Base-by-base conservation (phyloP, 2,797 vertebrate genomes). In the Siniperca obscura region DNA sequence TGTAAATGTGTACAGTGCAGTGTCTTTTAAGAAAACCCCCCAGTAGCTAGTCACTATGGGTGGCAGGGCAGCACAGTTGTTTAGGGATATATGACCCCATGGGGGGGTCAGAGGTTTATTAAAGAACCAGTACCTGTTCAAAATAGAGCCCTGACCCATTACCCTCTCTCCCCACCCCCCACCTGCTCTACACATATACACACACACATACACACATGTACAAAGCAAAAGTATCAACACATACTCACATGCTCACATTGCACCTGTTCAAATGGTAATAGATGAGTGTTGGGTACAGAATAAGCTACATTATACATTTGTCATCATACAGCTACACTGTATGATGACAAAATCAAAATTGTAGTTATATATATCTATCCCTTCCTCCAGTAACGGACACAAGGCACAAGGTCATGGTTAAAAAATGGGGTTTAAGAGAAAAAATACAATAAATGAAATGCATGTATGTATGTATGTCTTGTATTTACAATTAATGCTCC, bases 31-130 rank as follows among this genome's bases (percentile, higher is more conserved):
- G 50, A 34, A 72, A 25, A 21, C 44, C 11, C 2, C 11, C 34
- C n/a, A 62, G 62, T 59, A 74, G 60, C 38, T 48, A 34, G 6
- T 65, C 80, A 84, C 53, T 86, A 90, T 94, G 91, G 90, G 93
- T 94, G 93, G 92, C 46, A 60, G 71, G 44, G 74, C 76, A 17
- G 81, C 82, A 86, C 91, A 93, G 92, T 92, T 94, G 91, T 91
- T 90, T 86, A 84, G 88, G 85, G 89, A 85, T 87, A 80, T 86
- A 83, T 83, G 92, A 93, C 83, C 89, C 80, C 76, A 76, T 67
- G 55, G 81, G 87, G 85, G 75, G 90, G 92, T 92, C 85, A 94
- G 93, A 92, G 86, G 89, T 91, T 93, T 92, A 93, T 93, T 90
- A 91, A 91, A 88, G 89, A 91, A 85, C 86, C 88, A 86, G 86